A percentile compares a stretch with the other conserved stretches of the same genome.
phyloP scores from a whole-genome alignment of 2,888 invertebrate genomes.

The Lasius fuliginosus region DNA sequence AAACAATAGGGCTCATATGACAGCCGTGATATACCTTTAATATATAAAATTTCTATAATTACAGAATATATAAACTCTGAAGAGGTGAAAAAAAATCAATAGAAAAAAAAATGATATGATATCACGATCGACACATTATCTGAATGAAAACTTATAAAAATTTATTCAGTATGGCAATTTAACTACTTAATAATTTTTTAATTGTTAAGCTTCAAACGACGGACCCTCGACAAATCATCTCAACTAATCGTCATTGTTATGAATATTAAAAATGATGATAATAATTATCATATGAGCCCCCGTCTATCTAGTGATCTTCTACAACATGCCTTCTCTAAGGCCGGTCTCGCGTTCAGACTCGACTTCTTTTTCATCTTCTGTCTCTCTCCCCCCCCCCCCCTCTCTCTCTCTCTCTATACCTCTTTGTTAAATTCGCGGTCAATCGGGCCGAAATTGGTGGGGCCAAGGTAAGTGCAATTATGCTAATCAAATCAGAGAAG shows the following conservation, averaged over 20 bases:
- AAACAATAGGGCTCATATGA: slow-evolving; percentile 1
- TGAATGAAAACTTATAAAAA: not conserved
- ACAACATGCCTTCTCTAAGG: not conserved
- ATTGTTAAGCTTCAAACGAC: not conserved
- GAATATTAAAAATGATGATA: not conserved
- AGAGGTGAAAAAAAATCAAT: not conserved
- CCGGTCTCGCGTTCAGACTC: not conserved
- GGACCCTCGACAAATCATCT: not conserved
- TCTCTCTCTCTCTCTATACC: slow-evolving; percentile 1
- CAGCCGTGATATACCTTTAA: not conserved
- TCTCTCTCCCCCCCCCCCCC: too few species aligned
- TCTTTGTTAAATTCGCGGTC: slow-evolving; percentile 76
- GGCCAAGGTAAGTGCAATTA: slow-evolving; percentile 82
- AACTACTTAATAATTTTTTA: not conserved
- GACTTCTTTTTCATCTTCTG: slow-evolving; percentile 1
- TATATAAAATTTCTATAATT: not conserved
- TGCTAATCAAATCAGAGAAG: slow-evolving; percentile 83
- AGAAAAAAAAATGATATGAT: not conserved
- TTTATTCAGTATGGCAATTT: not conserved
- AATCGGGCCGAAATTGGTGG: slow-evolving; percentile 42
- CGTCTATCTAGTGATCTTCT: not conserved
- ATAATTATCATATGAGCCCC: not conserved
- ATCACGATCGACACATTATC: not conserved
- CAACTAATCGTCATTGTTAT: not conserved
- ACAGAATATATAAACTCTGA: not conserved